Evolutionary conservation across 2,797 vertebrate species (phyloP).

Genomic region (Salarias fasciatus): DNA sequence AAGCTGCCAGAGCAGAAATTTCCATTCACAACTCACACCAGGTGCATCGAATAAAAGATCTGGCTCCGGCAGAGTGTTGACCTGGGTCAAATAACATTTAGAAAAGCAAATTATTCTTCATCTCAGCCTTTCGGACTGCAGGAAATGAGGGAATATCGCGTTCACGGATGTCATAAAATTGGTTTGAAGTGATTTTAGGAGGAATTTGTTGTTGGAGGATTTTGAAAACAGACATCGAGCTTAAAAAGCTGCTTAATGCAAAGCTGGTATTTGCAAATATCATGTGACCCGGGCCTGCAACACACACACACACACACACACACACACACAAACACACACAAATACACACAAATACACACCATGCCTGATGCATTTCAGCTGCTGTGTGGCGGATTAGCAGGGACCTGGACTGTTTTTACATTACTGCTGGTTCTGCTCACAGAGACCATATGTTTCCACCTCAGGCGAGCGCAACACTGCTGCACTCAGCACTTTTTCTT

Average conservation of each 20-base stretch:
- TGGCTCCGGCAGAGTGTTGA: slow-evolving; percentile 12
- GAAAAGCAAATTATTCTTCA: slow-evolving; percentile 12
- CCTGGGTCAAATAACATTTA: slow-evolving; percentile 17
- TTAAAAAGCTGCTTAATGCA: slow-evolving; percentile 10
- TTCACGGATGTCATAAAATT: not conserved
- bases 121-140: slow-evolving; percentile 4
- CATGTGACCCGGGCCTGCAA: slow-evolving; percentile 18
- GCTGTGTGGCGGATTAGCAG: slow-evolving; percentile 62
- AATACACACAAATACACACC: too few species aligned
- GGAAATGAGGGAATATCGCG: not conserved
- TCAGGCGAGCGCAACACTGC: slow-evolving; percentile 63
- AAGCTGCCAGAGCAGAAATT: slow-evolving; percentile 43
- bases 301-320: too few species aligned
- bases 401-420: slow-evolving; percentile 66
- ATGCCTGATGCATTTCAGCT: slow-evolving; percentile 39
- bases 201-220: not conserved
- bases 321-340: too few species aligned
- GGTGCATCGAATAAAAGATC: slow-evolving; percentile 29
- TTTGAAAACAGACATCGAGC: not conserved
- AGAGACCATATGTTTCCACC: slow-evolving; percentile 79
- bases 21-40: slow-evolving; percentile 45
- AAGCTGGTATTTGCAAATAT: slow-evolving; percentile 31
- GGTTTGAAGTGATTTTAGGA: not conserved
- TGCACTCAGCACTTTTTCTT: slow-evolving; percentile 74
- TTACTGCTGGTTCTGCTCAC: slow-evolving; percentile 76